Evolutionary conservation across 2,113 vertebrate genomes (phyloP).

Genomic region (Crypturellus undulatus): DNA sequence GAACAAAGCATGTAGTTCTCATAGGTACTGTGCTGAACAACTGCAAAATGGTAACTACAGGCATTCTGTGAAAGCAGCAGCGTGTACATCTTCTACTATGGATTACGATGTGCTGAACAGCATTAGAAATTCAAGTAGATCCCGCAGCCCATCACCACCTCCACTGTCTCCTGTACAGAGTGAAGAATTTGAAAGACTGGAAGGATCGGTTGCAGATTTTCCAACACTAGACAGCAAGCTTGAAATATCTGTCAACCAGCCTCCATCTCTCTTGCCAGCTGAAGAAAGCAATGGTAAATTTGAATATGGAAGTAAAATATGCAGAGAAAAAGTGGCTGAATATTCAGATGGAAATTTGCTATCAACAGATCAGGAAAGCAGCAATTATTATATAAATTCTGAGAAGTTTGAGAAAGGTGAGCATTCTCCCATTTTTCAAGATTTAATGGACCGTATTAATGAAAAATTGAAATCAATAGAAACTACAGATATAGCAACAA

Average conservation of each 20-base stretch:
- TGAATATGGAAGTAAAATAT: slow-evolving; percentile 52
- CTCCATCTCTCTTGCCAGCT: slow-evolving; percentile 85
- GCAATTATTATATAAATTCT: slow-evolving; percentile 32
- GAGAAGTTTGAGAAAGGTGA: slow-evolving; percentile 75
- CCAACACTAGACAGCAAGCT: slow-evolving; percentile 71
- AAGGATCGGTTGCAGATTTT: slow-evolving; percentile 72
- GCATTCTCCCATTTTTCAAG: slow-evolving; percentile 83
- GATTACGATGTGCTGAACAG: slow-evolving; percentile 58
- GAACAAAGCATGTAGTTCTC: slow-evolving; percentile 77
- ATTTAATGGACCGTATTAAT: slow-evolving; percentile 90
- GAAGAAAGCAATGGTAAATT: slow-evolving; percentile 65
- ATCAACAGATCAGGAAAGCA: slow-evolving; percentile 40
- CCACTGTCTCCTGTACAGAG: slow-evolving; percentile 87
- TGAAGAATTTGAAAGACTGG: slow-evolving; percentile 77
- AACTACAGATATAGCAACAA: slow-evolving; percentile 82
- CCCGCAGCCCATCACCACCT: slow-evolving; percentile 88
- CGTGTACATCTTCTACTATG: slow-evolving; percentile 56
- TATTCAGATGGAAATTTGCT: slow-evolving; percentile 23
- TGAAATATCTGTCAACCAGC: slow-evolving; percentile 77
- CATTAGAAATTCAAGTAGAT: slow-evolving; percentile 67
- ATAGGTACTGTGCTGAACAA: slow-evolving; percentile 73
- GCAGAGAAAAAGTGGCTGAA: slow-evolving; percentile 22
- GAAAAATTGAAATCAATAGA: slow-evolving; percentile 91
- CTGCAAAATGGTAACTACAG: slow-evolving; percentile 54
- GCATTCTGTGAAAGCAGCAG: slow-evolving; percentile 54